Evolutionary conservation across 2,888 invertebrate species (phyloP).

Genomic region (Deilephila elpenor): DNA sequence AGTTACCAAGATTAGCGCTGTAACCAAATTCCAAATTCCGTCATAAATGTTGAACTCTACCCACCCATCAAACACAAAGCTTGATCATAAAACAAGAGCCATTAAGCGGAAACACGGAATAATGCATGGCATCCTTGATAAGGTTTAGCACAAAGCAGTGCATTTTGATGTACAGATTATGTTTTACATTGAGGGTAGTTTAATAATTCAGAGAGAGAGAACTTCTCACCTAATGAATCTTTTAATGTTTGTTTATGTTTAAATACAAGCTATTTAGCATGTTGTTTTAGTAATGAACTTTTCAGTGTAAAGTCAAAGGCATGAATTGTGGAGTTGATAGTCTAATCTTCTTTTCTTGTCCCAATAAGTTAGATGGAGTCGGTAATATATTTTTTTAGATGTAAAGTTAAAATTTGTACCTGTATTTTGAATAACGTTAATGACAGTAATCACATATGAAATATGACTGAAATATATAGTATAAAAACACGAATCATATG

Average conservation of each 20-base stretch:
- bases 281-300: no score
- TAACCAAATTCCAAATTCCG: constrained; percentile 5
- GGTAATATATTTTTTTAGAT: no score
- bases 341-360: no score
- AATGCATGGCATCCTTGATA: constrained; percentile 13
- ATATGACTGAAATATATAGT: no score
- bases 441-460: no score
- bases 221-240: neutral
- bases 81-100: constrained; percentile 23
- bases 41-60: constrained; percentile 20
- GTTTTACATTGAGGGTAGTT: constrained; percentile 16
- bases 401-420: no score
- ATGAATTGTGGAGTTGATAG: no score
- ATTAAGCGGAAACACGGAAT: constrained; percentile 18
- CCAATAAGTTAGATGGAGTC: no score
- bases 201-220: constrained; percentile 3
- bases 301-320: no score
- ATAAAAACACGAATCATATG: no score
- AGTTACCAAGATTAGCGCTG: neutral
- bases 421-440: no score
- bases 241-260: constrained; percentile 4
- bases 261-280: neutral
- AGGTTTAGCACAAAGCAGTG: constrained; percentile 1
- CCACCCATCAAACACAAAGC: constrained; percentile 11
- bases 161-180: constrained; percentile 17